Base-by-base conservation (phyloP, 2,888 invertebrate genomes). In the Amphipyra berbera region DNA sequence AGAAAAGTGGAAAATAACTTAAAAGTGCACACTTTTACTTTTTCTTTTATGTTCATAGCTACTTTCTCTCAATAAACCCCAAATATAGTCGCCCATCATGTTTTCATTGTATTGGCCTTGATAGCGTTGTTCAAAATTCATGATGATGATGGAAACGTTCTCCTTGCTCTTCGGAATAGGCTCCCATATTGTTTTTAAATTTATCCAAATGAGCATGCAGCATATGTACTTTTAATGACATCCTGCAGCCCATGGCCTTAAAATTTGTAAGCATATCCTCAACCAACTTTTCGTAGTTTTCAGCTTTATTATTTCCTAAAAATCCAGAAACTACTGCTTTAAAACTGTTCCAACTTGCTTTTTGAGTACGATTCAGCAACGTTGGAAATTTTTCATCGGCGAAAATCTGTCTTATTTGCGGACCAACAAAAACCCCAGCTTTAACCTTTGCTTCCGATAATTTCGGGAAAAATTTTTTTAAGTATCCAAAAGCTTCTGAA, bases 21-120 rank as follows among this genome's bases (percentile, higher is more conserved):
- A n/a, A n/a, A n/a, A n/a, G n/a, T n/a, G n/a, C n/a, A n/a, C n/a
- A n/a, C n/a, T n/a, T n/a, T n/a, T n/a, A n/a, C n/a, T n/a, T n/a
- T n/a, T n/a, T n/a, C n/a, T n/a, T n/a, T n/a, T n/a, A n/a, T n/a
- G n/a, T n/a, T n/a, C n/a, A n/a, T n/a, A n/a, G n/a, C n/a, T n/a
- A n/a, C n/a, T n/a, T n/a, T n/a, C n/a, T n/a, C n/a, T n/a, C n/a
- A 40, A n/a, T n/a, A n/a, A n/a, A n/a, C n/a, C n/a, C n/a, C n/a
- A n/a, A n/a, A n/a, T n/a, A n/a, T n/a, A n/a, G n/a, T 40, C 38
- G 1, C 38, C 38, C 38, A 40, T 40, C 38, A 40, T 40, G n/a
- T 40, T 40, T n/a, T 40, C 38, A 3, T 40, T 40, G 38, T 40
- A 40, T n/a, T 40, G 38, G n/a, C 41, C 41, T 8, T 41, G 41